Evolutionary conservation across 2,113 vertebrate genomes (phyloP), one percentile per base, ranked within the genome.

Genomic region (Pterocles gutturalis): DNA sequence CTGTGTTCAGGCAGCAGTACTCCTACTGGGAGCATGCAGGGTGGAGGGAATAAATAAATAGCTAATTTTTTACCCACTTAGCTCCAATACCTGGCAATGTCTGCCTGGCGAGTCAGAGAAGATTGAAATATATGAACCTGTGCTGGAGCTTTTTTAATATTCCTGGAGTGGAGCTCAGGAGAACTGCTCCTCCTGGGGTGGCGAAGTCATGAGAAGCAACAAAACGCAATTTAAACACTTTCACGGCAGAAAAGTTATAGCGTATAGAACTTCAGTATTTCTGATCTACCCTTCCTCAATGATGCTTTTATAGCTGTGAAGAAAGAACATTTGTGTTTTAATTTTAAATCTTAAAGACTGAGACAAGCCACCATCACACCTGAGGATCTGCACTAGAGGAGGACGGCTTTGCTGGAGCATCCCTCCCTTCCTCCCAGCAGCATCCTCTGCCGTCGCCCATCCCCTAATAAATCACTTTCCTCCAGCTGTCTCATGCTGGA

Each of bases 91-190:
- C 80, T 95, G 77, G 94, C 87, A 94, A 9, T 26, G 64, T 4
- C 77, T 87, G 90, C 93, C 87, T 34, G 22, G 87, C 2, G 6
- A 97, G 79, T 60, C 80, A 46, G 31, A 55, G 72, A 80, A 95
- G 93, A 97, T 83, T 94, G 96, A 97, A 97, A 96, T 91, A 93
- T 46, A 96, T 87, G 82, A 97, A 97, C 96, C 80, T 29, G 76
- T 58, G 45, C 65, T 57, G 76, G 71, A 90, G 89, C 17, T 76
- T 46, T 67, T 83, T 69, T 86, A 92, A 96, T 95, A 93, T 89
- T 92, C 69, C 29, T 91, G 26, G 78, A 94, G 79, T 64, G 64
- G 43, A 20, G 83, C 89, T 87, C 38, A 7, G 65, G 90, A 75
- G 95, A 82, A 71, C 67, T 26, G 46, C 71, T 93, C 49, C 71